Evolutionary conservation across 2,888 invertebrate genomes (phyloP).

Genomic region (Chalcosyrphus nemorum): DNA sequence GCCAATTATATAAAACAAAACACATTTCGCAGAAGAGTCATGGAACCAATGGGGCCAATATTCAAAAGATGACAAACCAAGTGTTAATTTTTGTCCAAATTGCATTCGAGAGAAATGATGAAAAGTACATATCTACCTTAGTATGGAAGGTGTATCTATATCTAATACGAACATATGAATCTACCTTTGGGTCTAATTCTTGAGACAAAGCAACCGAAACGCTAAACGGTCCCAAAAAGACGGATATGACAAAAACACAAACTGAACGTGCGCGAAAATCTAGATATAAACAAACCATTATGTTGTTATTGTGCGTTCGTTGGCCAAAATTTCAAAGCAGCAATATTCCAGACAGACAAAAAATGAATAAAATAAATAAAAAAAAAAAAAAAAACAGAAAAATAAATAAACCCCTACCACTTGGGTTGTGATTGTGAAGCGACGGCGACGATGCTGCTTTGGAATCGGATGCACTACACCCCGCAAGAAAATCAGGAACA

Average conservation of each 20-base stretch:
- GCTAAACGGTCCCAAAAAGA: neutral
- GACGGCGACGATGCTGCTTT: neutral
- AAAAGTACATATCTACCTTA: too few species aligned
- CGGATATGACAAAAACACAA: neutral
- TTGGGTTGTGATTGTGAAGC: too few species aligned
- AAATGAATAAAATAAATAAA: conserved; percentile 13
- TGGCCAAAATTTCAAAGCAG: conserved; percentile 22
- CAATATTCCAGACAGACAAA: conserved; percentile 35
- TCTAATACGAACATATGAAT: neutral
- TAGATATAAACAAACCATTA: conserved; percentile 50
- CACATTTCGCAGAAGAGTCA: conserved; percentile 10
- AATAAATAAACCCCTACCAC: conserved; percentile 21
- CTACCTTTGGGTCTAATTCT: neutral
- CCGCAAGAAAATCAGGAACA: conserved; percentile 6
- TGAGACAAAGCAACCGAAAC: conserved; percentile 1
- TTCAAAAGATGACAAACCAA: neutral
- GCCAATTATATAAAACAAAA: conserved; percentile 21
- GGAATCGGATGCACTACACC: conserved; percentile 27
- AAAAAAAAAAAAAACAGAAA: conserved; percentile 6
- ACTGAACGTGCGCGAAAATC: neutral
- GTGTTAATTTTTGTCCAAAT: neutral
- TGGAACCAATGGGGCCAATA: neutral
- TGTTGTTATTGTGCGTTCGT: conserved; percentile 7
- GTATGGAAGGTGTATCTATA: neutral
- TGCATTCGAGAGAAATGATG: neutral